A percentile compares a stretch with the other conserved stretches of the same genome.
These are phyloP conservation scores for Oscheius sp. DNA, from an alignment of 2,888 invertebrate genomes.

Conservation along the genomic window DNA sequence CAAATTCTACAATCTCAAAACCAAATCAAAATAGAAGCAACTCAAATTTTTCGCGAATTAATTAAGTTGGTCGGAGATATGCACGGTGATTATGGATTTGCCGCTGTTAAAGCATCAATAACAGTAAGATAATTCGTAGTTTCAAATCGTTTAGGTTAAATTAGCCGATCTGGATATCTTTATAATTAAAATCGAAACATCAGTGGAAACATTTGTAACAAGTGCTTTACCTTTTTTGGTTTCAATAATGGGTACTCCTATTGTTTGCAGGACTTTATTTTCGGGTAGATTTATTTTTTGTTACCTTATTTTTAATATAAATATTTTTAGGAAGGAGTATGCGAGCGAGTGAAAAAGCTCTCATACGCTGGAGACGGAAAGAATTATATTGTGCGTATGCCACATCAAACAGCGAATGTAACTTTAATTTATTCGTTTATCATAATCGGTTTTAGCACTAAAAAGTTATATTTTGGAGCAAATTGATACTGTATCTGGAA, in stretches of 20 bases:
- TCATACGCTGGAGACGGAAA: slow-evolving; percentile 44
- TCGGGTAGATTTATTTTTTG: slow-evolving; percentile 50
- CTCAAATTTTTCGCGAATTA: slow-evolving; percentile 39
- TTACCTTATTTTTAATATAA: slow-evolving; percentile 13
- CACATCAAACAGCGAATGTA: slow-evolving; percentile 24
- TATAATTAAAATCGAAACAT: slow-evolving; percentile 42
- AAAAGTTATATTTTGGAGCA: slow-evolving; percentile 22
- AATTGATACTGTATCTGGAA: slow-evolving; percentile 28
- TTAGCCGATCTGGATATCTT: slow-evolving; percentile 48
- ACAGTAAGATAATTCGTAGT: slow-evolving; percentile 33
- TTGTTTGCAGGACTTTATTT: slow-evolving; percentile 51
- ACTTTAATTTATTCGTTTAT: neutral
- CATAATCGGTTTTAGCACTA: slow-evolving; percentile 18
- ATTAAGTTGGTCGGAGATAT: slow-evolving; percentile 45
- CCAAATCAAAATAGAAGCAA: slow-evolving; percentile 17
- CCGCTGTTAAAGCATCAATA: slow-evolving; percentile 46
- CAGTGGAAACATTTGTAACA: slow-evolving; percentile 41
- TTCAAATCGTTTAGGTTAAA: slow-evolving; percentile 37
- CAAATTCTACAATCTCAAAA: slow-evolving; percentile 14
- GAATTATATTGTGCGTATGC: slow-evolving; percentile 40
- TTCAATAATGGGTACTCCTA: slow-evolving; percentile 40
- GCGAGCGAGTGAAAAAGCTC: slow-evolving; percentile 53
- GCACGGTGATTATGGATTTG: slow-evolving; percentile 55
- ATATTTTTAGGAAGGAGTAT: slow-evolving; percentile 50
- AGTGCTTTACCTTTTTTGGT: slow-evolving; percentile 45